Base-by-base conservation (phyloP, 1,140 invertebrate genomes). In the Drosophila athabasca region DNA sequence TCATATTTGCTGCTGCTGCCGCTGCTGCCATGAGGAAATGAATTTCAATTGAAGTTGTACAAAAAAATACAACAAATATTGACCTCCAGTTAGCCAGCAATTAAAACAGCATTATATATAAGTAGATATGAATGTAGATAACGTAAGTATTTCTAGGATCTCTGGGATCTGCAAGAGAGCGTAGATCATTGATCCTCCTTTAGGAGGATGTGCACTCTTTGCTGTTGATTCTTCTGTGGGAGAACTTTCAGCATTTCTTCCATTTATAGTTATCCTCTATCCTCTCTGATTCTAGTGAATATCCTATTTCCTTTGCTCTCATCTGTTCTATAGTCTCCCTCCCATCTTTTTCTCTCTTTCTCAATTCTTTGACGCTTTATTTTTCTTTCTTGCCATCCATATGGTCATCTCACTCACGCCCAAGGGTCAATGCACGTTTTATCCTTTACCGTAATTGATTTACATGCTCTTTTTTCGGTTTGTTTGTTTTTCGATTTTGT, bases 391-490 rank as follows among this genome's bases (percentile, higher is more conserved):
- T 35, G 11, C 9, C 9, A 35, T 11, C 9, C 29, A 60, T 44
- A 46, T 51, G 58, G 19, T 53, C 11, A 35, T 44, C 35, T 62
- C 26, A 9, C 31, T 46, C 6, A 45, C 4, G 17, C 9, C 3
- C 22, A 35, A 62, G 59, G 81, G 87, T 87, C 83, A 88, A 72
- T 71, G 74, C 48, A 68, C 82, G 78, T 68, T 82, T 75, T 82
- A 87, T 85, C 82, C 82, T 87, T 87, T 78, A 78, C 74, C 76
- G 70, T 69, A 87, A 82, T 58, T 64, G 41, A 87, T 82, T 85
- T 66, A 58, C 60, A 80, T 80, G 59, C 60, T 61, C 43, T 59
- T 46, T 53, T 26, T 58, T 8, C 53, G 41, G 51, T 55, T 9
- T 45, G 19, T 11, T 52, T 70, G 54, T 44, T 17, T 17, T 44